A percentile compares a stretch with the other conserved stretches of the same genome.
Evolutionary conservation across 2,797 vertebrate species (phyloP).

Genomic region (Peromyscus eremicus): DNA sequence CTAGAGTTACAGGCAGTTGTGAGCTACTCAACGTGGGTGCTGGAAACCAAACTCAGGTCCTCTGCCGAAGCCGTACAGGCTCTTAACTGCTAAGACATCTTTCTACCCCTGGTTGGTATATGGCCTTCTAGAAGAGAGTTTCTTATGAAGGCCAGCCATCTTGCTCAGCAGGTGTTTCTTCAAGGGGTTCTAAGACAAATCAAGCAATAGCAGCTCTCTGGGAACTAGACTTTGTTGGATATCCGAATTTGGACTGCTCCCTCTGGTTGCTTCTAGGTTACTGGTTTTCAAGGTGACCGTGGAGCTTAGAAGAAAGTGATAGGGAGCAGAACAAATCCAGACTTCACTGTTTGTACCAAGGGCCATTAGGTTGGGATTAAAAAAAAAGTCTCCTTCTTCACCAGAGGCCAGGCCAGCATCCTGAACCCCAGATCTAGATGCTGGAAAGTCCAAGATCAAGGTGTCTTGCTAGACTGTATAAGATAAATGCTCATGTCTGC

Average conservation of each 20-base stretch:
- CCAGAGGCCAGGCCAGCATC: background rate
- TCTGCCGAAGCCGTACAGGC: too few species aligned
- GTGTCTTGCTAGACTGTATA: background rate
- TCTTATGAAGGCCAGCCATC: background rate
- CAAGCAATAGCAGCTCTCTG: constrained; percentile 9
- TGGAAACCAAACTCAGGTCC: background rate
- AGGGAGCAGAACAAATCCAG: background rate
- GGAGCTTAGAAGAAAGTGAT: constrained; percentile 1
- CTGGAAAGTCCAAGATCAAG: background rate
- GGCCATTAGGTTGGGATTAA: background rate
- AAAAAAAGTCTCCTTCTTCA: background rate
- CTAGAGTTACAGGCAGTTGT: background rate
- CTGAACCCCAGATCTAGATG: background rate
- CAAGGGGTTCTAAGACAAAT: background rate
- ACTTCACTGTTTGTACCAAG: constrained; percentile 20
- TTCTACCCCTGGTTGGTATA: background rate
- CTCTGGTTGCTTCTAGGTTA: constrained; percentile 25
- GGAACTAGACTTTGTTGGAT: background rate
- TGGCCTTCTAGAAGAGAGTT: background rate
- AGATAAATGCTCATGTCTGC: background rate
- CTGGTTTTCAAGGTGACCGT: constrained; percentile 40
- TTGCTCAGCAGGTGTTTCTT: constrained; percentile 9
- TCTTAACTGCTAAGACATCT: background rate
- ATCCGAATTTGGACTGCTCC: background rate
- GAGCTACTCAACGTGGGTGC: background rate